Evolutionary conservation across 2,113 vertebrate genomes (phyloP), one percentile per base, ranked within the genome.

Genomic region (Epinephelus fuscoguttatus): DNA sequence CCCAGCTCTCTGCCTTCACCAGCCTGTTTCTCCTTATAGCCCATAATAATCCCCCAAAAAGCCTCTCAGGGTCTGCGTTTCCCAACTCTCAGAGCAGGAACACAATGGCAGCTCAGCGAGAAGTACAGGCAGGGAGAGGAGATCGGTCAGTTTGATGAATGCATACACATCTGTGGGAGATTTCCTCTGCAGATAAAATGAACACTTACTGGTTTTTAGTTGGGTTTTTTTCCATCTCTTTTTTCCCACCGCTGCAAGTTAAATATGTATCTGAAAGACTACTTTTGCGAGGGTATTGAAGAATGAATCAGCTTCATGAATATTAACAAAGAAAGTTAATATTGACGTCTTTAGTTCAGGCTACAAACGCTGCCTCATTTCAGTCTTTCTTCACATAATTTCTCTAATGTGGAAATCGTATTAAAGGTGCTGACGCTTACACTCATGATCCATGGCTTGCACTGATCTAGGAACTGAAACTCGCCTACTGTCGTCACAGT

Each of bases 101-200:
- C 70, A 71, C 78, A 59, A 73, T 70, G 63, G 82, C 70, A 80
- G 81, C 70, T 33, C 76, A 68, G 87, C 73, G 14, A 78, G 74
- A 73, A 52, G 74, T 57, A 67, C 64, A 71, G 60, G n/a, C 25
- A 5, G 61, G 71, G 57, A 27, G 49, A 80, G 74, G 53, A 53
- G 83, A 84, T 83, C 74, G 70, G 70, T 88, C 84, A 84, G 57
- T 80, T 55, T 89, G 88, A 91, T 76, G 77, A 81, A 90, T 87
- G 72, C 62, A 23, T 1, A 73, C 66, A 85, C 80, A 80, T 90
- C 77, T 87, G 75, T 37, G 53, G 80, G 71, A 88, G 88, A 85
- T 92, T 89, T 91, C 74, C 84, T 82, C 84, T 69, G 76, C 4
- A 82, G 86, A 86, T 89, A 91, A 91, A 79, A 82, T n/a, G 66